These are phyloP conservation scores for Anableps anableps DNA, from an alignment of 2,797 vertebrate species.

Conservation along the genomic window DNA sequence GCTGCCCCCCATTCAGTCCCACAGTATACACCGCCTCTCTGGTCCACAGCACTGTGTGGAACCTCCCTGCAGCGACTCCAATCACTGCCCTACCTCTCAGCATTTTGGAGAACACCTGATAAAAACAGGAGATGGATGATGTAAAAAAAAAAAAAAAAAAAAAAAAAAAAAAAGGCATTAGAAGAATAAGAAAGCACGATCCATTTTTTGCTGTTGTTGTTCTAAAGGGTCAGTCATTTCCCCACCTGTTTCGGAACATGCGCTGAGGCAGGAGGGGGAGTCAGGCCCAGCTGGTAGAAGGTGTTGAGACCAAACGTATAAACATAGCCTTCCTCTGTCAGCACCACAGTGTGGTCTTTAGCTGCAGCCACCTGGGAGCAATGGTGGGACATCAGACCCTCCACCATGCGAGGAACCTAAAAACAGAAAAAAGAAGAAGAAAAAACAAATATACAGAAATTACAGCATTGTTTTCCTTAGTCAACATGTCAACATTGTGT, in stretches of 20 bases:
- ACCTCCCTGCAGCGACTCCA: constrained; percentile 95
- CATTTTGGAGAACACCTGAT: constrained; percentile 90
- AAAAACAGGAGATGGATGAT: neutral
- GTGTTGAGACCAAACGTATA: constrained; percentile 96
- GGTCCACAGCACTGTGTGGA: constrained; percentile 97
- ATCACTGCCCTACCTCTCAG: constrained; percentile 91
- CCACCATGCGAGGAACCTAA: constrained; percentile 92
- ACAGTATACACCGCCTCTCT: constrained; percentile 94
- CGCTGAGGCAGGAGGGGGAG: constrained; percentile 87
- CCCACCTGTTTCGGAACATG: constrained; percentile 92
- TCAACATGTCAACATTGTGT: neutral
- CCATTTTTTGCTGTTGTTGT: neutral
- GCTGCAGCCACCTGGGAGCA: constrained; percentile 93
- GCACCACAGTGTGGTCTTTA: constrained; percentile 94
- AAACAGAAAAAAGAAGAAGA: neutral
- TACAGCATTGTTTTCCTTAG: neutral
- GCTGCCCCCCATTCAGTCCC: constrained; percentile 96
- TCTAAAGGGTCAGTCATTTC: neutral
- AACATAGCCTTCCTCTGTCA: constrained; percentile 94
- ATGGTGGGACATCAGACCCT: constrained; percentile 89
- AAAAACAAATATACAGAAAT: neutral
- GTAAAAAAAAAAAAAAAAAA: neutral
- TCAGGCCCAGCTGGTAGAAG: constrained; percentile 93
- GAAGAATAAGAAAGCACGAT: neutral
- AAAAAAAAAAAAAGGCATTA: neutral